Percentiles rank a stretch among this genome's conserved stretches.
Conservation (phyloP, 2,797 vertebrate species). For the Platyrinchus mystaceus region DNA sequence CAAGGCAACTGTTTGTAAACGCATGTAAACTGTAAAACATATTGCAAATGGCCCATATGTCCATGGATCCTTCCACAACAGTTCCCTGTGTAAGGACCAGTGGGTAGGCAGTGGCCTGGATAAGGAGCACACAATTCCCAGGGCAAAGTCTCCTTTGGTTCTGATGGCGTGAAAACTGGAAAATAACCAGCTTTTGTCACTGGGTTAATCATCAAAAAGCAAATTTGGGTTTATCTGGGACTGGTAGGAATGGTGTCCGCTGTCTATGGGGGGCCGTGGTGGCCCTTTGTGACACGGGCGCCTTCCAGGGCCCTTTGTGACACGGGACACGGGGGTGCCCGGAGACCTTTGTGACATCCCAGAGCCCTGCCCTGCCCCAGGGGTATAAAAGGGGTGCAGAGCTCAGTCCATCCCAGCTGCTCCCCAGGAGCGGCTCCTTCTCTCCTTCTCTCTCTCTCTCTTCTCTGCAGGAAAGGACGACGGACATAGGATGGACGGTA, state of each 20-base stretch:
- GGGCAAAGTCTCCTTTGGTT: neutral
- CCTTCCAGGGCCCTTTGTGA: too few relatives aligned
- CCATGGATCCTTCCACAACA: neutral
- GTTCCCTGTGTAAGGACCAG: neutral
- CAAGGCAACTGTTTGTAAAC: neutral
- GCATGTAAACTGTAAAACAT: neutral
- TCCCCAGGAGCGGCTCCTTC: too few relatives aligned
- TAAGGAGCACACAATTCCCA: rapidly evolving
- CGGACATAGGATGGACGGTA: too few relatives aligned
- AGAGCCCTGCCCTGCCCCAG: too few relatives aligned
- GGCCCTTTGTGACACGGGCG: too few relatives aligned
- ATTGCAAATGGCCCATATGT: neutral
- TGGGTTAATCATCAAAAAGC: neutral
- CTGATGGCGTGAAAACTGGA: neutral
- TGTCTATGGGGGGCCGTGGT: too few relatives aligned
- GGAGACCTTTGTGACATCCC: too few relatives aligned
- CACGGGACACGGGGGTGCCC: too few relatives aligned
- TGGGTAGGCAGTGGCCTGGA: neutral
- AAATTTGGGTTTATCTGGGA: neutral
- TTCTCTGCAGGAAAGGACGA: too few relatives aligned
- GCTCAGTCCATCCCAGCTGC: too few relatives aligned
- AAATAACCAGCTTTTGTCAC: neutral
- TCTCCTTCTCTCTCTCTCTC: too few relatives aligned
- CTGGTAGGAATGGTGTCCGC: neutral
- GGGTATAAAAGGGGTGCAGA: too few relatives aligned